Conservation (phyloP, 2,888 invertebrate genomes). For the Ecdyonurus torrentis region DNA sequence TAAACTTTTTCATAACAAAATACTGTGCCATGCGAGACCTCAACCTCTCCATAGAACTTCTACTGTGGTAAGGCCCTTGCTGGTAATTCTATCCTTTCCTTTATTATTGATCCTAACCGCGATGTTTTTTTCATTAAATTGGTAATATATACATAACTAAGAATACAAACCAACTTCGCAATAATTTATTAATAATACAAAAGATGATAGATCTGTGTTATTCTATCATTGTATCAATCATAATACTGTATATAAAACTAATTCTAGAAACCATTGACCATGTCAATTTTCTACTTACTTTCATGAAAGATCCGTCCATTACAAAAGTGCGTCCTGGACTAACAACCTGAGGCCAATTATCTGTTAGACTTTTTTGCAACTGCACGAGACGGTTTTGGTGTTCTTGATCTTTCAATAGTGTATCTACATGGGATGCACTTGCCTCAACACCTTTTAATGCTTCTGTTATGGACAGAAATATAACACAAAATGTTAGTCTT, state of each 20-base stretch:
- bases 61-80: too few relatives aligned
- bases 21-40: too few relatives aligned
- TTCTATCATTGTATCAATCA: too few relatives aligned
- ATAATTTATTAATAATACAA: neutral
- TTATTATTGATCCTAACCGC: too few relatives aligned
- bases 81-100: too few relatives aligned
- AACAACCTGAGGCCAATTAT: conserved; percentile 44
- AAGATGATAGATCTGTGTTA: neutral
- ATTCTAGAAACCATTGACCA: neutral
- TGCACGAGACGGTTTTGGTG: conserved; percentile 47
- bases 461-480: conserved; percentile 27
- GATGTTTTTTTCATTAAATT: too few relatives aligned
- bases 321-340: conserved; percentile 49
- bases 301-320: conserved; percentile 44
- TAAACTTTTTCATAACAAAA: too few relatives aligned
- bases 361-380: conserved; percentile 43
- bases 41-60: too few relatives aligned
- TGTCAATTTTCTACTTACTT: conserved; percentile 25
- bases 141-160: too few relatives aligned
- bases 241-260: neutral
- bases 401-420: conserved; percentile 55
- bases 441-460: conserved; percentile 47
- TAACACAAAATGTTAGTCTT: conserved; percentile 9
- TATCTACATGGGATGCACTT: conserved; percentile 53
- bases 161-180: too few relatives aligned